These are phyloP conservation scores for Drosophila melanosoma DNA, from an alignment of 2,888 invertebrate species.

Conservation along the genomic window DNA sequence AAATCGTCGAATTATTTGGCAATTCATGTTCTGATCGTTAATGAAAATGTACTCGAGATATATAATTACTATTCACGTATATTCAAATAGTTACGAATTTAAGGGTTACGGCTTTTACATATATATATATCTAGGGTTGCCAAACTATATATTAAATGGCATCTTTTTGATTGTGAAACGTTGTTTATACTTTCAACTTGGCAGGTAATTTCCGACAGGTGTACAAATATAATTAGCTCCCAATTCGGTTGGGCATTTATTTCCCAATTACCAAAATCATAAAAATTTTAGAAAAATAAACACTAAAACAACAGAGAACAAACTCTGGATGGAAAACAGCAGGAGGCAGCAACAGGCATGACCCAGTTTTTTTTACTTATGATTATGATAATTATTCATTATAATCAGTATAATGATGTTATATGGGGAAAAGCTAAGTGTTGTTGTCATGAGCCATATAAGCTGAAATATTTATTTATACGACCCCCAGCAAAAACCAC, in stretches of 20 bases:
- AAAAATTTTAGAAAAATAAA: neutral
- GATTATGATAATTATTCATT: neutral
- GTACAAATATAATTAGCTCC: slow-evolving; percentile 1
- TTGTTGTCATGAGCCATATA: slow-evolving; percentile 45
- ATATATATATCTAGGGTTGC: neutral
- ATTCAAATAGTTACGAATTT: neutral
- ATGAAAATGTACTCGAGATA: neutral
- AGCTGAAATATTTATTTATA: slow-evolving; percentile 46
- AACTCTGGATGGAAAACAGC: neutral
- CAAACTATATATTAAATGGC: neutral
- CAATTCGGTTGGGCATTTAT: slow-evolving; percentile 9
- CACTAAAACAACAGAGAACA: neutral
- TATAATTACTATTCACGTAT: neutral
- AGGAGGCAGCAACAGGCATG: slow-evolving; percentile 17
- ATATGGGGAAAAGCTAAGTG: slow-evolving; percentile 8
- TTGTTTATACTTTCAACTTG: neutral
- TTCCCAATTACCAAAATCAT: slow-evolving; percentile 17
- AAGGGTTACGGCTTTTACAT: neutral
- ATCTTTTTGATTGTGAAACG: neutral
- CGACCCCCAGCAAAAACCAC: slow-evolving; percentile 3
- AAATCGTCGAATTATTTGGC: neutral
- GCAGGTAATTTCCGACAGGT: slow-evolving; percentile 20
- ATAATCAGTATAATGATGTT: slow-evolving; percentile 11
- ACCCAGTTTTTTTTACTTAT: slow-evolving; percentile 26
- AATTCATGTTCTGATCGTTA: neutral